These are phyloP conservation scores for Balearica regulorum DNA, from an alignment of 2,797 vertebrate genomes.

Conservation along the genomic window DNA sequence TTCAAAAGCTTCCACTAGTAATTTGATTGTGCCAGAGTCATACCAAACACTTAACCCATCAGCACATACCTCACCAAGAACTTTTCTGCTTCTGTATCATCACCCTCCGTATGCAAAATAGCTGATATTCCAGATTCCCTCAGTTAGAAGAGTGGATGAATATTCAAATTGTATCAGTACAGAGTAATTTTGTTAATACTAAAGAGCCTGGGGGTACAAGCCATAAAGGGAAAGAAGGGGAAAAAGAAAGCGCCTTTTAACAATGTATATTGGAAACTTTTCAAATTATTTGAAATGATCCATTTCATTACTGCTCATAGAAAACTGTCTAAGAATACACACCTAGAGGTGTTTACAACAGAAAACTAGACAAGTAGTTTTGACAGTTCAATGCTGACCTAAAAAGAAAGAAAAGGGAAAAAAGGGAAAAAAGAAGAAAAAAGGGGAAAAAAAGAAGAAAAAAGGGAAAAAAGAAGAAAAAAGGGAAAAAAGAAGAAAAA, in stretches of 20 bases:
- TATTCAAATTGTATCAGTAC: neutral
- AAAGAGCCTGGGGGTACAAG: neutral
- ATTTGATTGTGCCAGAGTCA: neutral
- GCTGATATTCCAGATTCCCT: neutral
- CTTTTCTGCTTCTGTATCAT: neutral
- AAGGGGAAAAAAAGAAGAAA: too few relatives aligned
- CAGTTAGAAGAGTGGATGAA: neutral
- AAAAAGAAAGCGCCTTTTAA: neutral
- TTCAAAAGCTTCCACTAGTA: neutral
- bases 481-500: too few relatives aligned
- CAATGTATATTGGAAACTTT: neutral
- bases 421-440: neutral
- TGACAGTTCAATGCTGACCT: neutral
- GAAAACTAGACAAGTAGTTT: neutral
- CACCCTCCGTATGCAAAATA: neutral
- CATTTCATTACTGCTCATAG: neutral
- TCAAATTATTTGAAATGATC: neutral
- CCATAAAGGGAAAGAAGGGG: neutral
- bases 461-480: too few relatives aligned
- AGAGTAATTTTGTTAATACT: neutral
- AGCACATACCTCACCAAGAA: neutral
- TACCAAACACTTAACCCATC: neutral
- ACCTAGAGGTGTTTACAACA: neutral
- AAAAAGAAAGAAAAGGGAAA: neutral
- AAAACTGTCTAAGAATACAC: neutral